phyloP scores from a whole-genome alignment of 1,140 invertebrate species.

The Oppia nitens region DNA sequence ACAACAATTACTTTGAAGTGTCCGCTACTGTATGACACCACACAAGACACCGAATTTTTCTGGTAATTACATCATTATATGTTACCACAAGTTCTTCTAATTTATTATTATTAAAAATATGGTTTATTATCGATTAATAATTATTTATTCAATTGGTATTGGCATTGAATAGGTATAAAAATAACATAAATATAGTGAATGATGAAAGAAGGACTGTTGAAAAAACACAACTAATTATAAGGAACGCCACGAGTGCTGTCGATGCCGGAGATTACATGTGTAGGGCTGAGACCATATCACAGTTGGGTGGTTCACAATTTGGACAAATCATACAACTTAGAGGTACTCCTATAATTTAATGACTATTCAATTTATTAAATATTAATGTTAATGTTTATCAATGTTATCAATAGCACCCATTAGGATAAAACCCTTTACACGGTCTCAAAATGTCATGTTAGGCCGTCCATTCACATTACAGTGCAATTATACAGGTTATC shows the following conservation, averaged over 20 bases:
- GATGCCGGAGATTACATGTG: constrained; percentile 17
- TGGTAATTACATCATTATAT: constrained; percentile 12
- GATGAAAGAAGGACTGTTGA: constrained; percentile 4
- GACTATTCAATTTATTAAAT: background rate
- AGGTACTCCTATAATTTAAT: constrained; percentile 4
- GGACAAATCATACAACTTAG: constrained; percentile 16
- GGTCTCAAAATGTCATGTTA: background rate
- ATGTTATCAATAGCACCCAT: constrained; percentile 8
- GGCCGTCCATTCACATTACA: constrained; percentile 1
- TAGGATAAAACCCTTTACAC: constrained; percentile 5
- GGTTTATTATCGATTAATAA: too few relatives aligned
- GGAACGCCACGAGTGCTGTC: constrained; percentile 14
- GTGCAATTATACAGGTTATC: constrained; percentile 16
- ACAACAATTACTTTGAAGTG: constrained; percentile 13
- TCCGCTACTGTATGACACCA: background rate
- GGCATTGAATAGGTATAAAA: constrained; percentile 15
- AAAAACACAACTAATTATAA: constrained; percentile 6
- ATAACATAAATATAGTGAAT: constrained; percentile 2
- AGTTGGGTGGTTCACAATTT: background rate
- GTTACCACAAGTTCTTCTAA: background rate
- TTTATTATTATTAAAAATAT: background rate
- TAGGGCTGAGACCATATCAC: background rate
- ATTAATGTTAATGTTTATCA: background rate
- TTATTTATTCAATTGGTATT: background rate
- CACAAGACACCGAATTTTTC: constrained; percentile 3